Conservation (phyloP, 2,113 vertebrate species). For the Pardalotus punctatus region DNA sequence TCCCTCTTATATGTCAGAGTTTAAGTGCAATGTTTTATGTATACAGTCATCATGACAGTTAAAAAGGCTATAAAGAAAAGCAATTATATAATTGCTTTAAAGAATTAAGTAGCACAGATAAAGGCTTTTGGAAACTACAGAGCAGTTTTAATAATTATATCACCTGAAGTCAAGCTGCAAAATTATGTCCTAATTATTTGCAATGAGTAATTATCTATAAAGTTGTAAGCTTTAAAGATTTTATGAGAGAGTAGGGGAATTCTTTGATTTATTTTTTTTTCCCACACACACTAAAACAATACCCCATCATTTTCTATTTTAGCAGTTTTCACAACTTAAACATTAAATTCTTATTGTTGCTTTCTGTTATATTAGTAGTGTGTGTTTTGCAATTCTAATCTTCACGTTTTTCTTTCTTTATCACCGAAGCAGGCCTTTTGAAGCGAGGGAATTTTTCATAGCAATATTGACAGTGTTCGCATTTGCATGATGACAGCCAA, state of each 20-base stretch:
- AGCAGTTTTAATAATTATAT: slow-evolving; percentile 72
- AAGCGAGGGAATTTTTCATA: slow-evolving; percentile 95
- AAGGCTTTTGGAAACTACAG: slow-evolving; percentile 70
- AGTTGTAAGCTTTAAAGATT: slow-evolving; percentile 73
- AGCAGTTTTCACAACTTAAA: slow-evolving; percentile 83
- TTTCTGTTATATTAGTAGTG: slow-evolving; percentile 88
- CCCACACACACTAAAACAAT: slow-evolving; percentile 47
- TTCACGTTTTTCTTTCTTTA: slow-evolving; percentile 88
- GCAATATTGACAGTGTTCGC: slow-evolving; percentile 95
- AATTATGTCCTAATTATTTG: slow-evolving; percentile 76
- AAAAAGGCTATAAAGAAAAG: slow-evolving; percentile 75
- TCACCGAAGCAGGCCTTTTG: slow-evolving; percentile 91
- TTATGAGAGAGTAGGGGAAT: slow-evolving; percentile 56
- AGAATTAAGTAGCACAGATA: slow-evolving; percentile 66
- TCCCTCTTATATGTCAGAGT: slow-evolving; percentile 74
- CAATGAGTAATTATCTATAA: slow-evolving; percentile 74
- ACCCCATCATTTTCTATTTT: slow-evolving; percentile 84
- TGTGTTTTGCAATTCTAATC: slow-evolving; percentile 99
- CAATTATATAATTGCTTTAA: slow-evolving; percentile 77
- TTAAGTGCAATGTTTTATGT: slow-evolving; percentile 78
- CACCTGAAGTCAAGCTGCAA: slow-evolving; percentile 74
- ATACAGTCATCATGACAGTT: slow-evolving; percentile 77
- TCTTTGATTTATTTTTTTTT: slow-evolving; percentile 72
- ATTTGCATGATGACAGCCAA: slow-evolving; percentile 97
- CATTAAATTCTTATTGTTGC: slow-evolving; percentile 87